These are phyloP conservation scores for Microplitis demolitor DNA, from an alignment of 1,140 invertebrate genomes.

Conservation along the genomic window DNA sequence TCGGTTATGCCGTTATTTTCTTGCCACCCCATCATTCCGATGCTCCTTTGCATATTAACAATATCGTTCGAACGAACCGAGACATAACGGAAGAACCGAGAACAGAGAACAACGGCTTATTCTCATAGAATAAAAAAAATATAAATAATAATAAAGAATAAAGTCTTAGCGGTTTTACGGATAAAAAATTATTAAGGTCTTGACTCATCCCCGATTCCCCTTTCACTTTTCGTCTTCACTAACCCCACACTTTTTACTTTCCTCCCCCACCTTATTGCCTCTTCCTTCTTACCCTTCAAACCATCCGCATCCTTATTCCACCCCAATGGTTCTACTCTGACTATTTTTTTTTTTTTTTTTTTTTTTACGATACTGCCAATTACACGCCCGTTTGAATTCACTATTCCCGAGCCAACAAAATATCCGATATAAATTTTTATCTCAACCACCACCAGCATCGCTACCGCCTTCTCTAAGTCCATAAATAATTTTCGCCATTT, in stretches of 20 bases:
- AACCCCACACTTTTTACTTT: too few relatives aligned
- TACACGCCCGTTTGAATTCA: conserved; percentile 63
- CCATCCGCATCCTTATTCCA: conserved; percentile 31
- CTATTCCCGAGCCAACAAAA: conserved; percentile 46
- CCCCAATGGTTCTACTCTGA: conserved; percentile 33
- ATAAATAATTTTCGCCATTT: background rate
- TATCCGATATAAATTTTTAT: conserved; percentile 4
- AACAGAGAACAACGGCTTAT: background rate
- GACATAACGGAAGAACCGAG: background rate
- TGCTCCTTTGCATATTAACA: conserved; percentile 63
- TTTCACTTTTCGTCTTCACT: conserved; percentile 34
- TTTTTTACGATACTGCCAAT: conserved; percentile 63
- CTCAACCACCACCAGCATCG: background rate
- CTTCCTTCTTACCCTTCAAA: conserved; percentile 13
- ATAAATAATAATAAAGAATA: conserved; percentile 40
- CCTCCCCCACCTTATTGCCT: conserved; percentile 14
- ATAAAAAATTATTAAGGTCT: conserved; percentile 59
- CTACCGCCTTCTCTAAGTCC: background rate
- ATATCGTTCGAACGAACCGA: conserved; percentile 50
- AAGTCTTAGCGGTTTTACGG: conserved; percentile 38
- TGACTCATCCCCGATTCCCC: conserved; percentile 14
- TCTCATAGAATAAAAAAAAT: background rate
- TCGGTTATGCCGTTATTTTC: conserved; percentile 54
- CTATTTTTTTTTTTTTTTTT: conserved; percentile 15
- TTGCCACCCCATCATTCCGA: conserved; percentile 56